phyloP scores from a whole-genome alignment of 2,888 invertebrate genomes.

The Prenolepis imparis region DNA sequence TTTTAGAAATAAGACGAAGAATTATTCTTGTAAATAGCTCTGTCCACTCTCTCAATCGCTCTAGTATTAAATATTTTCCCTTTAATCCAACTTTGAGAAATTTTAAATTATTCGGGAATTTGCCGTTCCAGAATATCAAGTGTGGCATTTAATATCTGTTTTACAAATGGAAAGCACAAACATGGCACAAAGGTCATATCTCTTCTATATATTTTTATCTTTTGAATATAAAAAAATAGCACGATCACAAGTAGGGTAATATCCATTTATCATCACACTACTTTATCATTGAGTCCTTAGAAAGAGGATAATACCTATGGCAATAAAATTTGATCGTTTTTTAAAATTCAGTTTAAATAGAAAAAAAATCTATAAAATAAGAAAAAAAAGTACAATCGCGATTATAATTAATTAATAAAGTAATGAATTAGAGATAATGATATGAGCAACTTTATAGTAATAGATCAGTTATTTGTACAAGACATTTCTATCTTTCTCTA shows the following conservation, averaged over 20 bases:
- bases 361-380: conserved; percentile 52
- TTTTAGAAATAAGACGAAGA: conserved; percentile 12
- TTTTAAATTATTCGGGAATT: conserved; percentile 68
- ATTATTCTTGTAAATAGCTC: conserved; percentile 4
- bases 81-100: conserved; percentile 51
- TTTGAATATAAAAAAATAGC: conserved; percentile 84
- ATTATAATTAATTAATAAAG: conserved; percentile 45
- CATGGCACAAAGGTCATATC: conserved; percentile 79
- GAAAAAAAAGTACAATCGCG: conserved; percentile 47
- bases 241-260: conserved; percentile 78
- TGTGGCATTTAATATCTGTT: conserved; percentile 67
- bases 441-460: conserved; percentile 57
- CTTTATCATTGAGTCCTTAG: conserved; percentile 61
- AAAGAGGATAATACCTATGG: conserved; percentile 64
- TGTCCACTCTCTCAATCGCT: conserved; percentile 66
- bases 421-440: conserved; percentile 63
- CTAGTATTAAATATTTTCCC: conserved; percentile 55
- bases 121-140: conserved; percentile 57
- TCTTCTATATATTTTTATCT: conserved; percentile 72
- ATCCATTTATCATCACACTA: conserved; percentile 67
- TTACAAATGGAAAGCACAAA: conserved; percentile 74
- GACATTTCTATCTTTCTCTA: conserved; percentile 49
- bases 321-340: conserved; percentile 40
- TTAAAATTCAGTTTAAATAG: conserved; percentile 51
- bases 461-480: conserved; percentile 64